A percentile compares a stretch with the other conserved stretches of the same genome.
Evolutionary conservation across 2,888 invertebrate genomes (phyloP).

Genomic region (Dioctria linearis): DNA sequence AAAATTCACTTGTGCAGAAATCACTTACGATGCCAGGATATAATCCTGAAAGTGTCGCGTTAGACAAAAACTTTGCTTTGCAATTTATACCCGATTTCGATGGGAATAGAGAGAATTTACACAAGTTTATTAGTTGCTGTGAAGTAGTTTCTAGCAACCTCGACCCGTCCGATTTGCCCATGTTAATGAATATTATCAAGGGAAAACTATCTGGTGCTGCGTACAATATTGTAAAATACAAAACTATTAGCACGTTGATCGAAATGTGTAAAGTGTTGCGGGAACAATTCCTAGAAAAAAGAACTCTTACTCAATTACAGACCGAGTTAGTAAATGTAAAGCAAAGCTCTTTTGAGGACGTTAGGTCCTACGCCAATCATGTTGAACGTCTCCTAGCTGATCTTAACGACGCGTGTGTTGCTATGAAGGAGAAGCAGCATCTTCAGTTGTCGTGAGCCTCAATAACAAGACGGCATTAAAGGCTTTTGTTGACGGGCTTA

Average conservation of each 20-base stretch:
- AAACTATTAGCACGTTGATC: neutral
- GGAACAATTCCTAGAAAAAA: neutral
- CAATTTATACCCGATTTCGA: slow-evolving; percentile 26
- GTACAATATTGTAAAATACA: slow-evolving; percentile 7
- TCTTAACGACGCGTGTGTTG: slow-evolving; percentile 11
- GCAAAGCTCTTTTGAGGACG: neutral
- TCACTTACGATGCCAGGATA: no score
- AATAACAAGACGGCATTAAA: slow-evolving; percentile 42
- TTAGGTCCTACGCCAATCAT: neutral
- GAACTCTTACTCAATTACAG: neutral
- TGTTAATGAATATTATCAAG: slow-evolving; percentile 9
- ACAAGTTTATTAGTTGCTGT: slow-evolving; percentile 16
- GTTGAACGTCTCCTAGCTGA: neutral
- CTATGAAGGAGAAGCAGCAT: slow-evolving; percentile 2
- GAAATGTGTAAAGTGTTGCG: neutral
- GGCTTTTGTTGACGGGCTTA: slow-evolving; percentile 22
- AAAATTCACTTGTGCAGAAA: no score
- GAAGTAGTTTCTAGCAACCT: neutral
- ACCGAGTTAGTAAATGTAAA: neutral
- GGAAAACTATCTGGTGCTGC: slow-evolving; percentile 6
- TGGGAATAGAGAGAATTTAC: slow-evolving; percentile 6
- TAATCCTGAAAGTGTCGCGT: no score
- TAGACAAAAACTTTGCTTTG: slow-evolving; percentile 3
- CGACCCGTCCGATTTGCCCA: neutral
- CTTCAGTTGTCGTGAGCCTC: neutral